Base-by-base conservation (phyloP, 2,888 invertebrate genomes). In the Unio delphinus region DNA sequence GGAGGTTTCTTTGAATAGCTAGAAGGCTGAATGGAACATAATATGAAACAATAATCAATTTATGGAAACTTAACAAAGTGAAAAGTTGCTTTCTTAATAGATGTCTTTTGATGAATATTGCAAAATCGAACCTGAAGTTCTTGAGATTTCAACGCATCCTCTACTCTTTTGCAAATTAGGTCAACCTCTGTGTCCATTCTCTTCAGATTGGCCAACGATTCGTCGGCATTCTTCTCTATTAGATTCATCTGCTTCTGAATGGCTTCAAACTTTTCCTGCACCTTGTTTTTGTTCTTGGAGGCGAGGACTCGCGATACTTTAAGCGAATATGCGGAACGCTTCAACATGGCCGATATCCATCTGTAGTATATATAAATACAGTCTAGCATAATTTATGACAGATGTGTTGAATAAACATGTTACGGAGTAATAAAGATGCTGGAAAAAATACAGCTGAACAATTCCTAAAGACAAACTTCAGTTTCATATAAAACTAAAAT, bases 231-330 rank as follows among this genome's bases (percentile, higher is more conserved):
- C 69, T 78, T 73, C 68, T 76, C 83, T 70, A 74, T 82, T 68
- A 55, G 78, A 66, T 58, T 82, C 73, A 68, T 79, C 65, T 68
- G 72, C 72, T 67, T 77, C 66, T 23, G 45, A 15, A 45, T 45
- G 45, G 45, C 15, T 45, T 45, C 66, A 67, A 72, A 76, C 28
- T 73, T 76, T 6, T 80, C 75, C 63, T 81, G 74, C 55, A 80
- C 80, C 45, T 82, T 79, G 17, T 80, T 79, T 67, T 81, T 70
- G 20, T 73, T 76, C 30, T 82, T 81, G 5, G 80, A 80, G 3
- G 78, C 77, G 73, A 82, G 80, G 11, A 79, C 76, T 57, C 79
- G 79, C 1, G 83, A 82, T 1, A 86, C 82, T 69, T 84, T 83
- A 23, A 86, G 65, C 0, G 80, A 73, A 34, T 84, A 84, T 18